Evolutionary conservation across 64 coral and sea anemone genomes (phyloP), one percentile per base, ranked within the genome.

Genomic region (Porites lutea): DNA sequence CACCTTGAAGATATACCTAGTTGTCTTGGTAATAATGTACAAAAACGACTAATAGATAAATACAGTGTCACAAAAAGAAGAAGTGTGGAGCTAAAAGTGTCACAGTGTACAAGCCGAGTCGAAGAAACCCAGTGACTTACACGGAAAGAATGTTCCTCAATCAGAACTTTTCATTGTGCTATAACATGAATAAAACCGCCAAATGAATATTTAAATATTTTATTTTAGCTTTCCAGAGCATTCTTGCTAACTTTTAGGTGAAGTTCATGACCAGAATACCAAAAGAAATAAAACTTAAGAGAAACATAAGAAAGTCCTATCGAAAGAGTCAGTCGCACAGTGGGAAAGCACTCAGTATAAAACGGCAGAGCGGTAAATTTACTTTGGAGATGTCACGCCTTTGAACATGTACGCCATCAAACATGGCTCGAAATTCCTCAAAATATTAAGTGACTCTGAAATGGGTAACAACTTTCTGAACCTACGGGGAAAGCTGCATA

Each of bases 381-480:
- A 12, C 47, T 8, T 48, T 12, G 8, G 2, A 9, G 5, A 58
- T 55, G 8, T 13, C 14, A 15, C 75, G 19, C 75, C 27, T 37
- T 37, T 37, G 27, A 37, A 20, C 10, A 78, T 21, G 20, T 19
- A 22, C 8, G 75, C 72, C 62, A 65, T 57, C 7, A 57, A 9
- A 12, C 44, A 74, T 50, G 13, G 72, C 3, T 55, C 75, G 75
- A 78, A 78, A 78, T 51, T 78, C 75, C 75, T 78, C 75, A 78
- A 54, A 44, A 10, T 6, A 16, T 50, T 51, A 44, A 6, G 45
- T 75, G 13, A 50, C 73, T 75, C 13, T 4, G 12, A 51, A 50
- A 65, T 65, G 18, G 4, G 13, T 19, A 19, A 65, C 13, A 65
- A 5, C 18, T 65, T 16, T 16, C 4, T 18, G 2, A 19, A 65